Percentiles rank a stretch among this genome's conserved stretches.
Conservation (phyloP, 35 echinoderm and acorn worm species). For the Ophiothrix spiculata region DNA sequence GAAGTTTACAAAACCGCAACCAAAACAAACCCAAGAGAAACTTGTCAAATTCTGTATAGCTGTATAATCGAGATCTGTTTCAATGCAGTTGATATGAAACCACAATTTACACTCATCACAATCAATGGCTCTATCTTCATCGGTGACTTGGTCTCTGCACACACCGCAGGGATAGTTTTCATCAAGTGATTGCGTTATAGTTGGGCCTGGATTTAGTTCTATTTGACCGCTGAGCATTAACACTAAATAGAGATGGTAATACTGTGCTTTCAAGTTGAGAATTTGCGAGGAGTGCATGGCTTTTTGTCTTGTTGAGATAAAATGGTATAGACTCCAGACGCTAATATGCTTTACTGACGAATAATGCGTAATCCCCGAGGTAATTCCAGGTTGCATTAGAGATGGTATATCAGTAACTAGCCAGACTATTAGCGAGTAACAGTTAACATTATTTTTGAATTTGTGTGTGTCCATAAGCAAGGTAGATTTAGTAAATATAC, state of each 20-base stretch:
- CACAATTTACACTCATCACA: constrained; percentile 26
- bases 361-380: too few species aligned
- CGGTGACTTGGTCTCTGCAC: background rate
- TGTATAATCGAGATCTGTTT: background rate
- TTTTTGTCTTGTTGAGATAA: too few species aligned
- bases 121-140: constrained; percentile 14
- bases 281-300: too few species aligned
- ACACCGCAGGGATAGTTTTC: background rate
- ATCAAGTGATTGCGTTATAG: background rate
- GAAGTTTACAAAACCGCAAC: constrained; percentile 16
- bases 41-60: background rate
- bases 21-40: constrained; percentile 19
- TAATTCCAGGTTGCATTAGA: too few species aligned
- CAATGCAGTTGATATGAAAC: constrained; percentile 22
- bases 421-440: too few species aligned
- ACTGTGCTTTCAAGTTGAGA: background rate
- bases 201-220: constrained; percentile 17
- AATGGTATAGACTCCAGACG: too few species aligned
- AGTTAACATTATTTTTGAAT: too few species aligned
- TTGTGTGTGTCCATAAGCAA: too few species aligned
- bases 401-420: too few species aligned
- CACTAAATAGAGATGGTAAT: background rate
- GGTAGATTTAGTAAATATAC: too few species aligned
- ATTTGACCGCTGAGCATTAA: constrained; percentile 26
- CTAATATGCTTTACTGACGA: too few species aligned